Percentiles rank a stretch among this genome's conserved stretches.
phyloP scores from a whole-genome alignment of 2,888 invertebrate genomes.

The Prosapia bicincta region DNA sequence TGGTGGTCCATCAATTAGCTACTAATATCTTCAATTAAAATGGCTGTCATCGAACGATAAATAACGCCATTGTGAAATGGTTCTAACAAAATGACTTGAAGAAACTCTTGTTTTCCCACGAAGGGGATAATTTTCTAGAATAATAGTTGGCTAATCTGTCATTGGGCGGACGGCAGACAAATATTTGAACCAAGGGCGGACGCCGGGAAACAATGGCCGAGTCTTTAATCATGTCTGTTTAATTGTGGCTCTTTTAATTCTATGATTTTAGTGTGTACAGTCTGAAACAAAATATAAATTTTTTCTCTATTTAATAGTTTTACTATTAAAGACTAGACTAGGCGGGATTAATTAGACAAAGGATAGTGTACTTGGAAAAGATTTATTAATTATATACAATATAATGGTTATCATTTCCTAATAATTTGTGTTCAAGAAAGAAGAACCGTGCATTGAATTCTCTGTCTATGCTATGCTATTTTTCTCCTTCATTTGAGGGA shows the following conservation, averaged over 20 bases:
- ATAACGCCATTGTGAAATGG: not conserved
- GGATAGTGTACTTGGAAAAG: too few species aligned
- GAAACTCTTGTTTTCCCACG: not conserved
- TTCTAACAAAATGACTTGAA: too few species aligned
- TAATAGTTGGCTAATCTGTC: not conserved
- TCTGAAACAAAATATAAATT: too few species aligned
- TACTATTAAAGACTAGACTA: too few species aligned
- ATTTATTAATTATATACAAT: too few species aligned
- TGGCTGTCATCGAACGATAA: not conserved
- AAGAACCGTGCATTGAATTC: too few species aligned
- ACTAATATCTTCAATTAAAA: not conserved
- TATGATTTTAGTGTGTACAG: not conserved
- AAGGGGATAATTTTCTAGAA: not conserved
- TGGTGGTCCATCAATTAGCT: not conserved
- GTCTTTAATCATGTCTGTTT: not conserved
- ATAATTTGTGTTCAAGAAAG: too few species aligned
- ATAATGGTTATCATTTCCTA: too few species aligned
- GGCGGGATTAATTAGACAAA: too few species aligned
- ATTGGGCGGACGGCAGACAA: not conserved
- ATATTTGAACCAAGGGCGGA: not conserved
- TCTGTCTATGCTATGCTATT: too few species aligned
- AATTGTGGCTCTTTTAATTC: not conserved
- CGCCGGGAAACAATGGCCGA: not conserved
- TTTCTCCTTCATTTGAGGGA: too few species aligned
- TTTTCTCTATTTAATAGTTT: too few species aligned